phyloP scores from a whole-genome alignment of 92 coral and sea anemone genomes.

The Galaxea fascicularis region DNA sequence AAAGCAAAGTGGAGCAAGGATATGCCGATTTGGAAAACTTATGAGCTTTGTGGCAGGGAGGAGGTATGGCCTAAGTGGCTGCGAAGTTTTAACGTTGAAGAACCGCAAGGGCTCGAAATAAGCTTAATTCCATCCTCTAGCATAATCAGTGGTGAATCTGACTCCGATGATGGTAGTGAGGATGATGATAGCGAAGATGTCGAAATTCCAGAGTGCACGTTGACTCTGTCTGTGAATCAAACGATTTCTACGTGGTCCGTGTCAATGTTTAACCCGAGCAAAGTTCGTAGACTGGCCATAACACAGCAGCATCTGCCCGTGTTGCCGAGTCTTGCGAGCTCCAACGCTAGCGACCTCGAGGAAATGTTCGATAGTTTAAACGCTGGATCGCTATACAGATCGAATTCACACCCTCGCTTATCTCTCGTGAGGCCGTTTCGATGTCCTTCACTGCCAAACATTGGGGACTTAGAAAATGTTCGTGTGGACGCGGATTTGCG shows the following conservation, averaged over 20 bases:
- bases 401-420: slow-evolving; percentile 89
- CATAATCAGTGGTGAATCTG: slow-evolving; percentile 68
- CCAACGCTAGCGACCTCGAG: slow-evolving; percentile 69
- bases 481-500: slow-evolving; percentile 79
- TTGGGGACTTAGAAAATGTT: slow-evolving; percentile 81
- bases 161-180: slow-evolving; percentile 77
- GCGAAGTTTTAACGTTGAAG: slow-evolving; percentile 64
- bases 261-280: slow-evolving; percentile 95
- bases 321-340: slow-evolving; percentile 53
- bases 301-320: slow-evolving; percentile 37
- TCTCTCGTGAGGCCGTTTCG: slow-evolving; percentile 79
- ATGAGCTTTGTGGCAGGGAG: slow-evolving; percentile 82
- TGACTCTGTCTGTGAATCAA: slow-evolving; percentile 83
- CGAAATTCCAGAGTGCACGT: slow-evolving; percentile 69
- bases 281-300: slow-evolving; percentile 79
- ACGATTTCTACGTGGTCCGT: slow-evolving; percentile 90
- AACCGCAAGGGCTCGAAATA: slow-evolving; percentile 15
- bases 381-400: slow-evolving; percentile 69
- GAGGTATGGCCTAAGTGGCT: slow-evolving; percentile 82
- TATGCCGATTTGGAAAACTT: slow-evolving; percentile 65
- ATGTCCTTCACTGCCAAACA: slow-evolving; percentile 82
- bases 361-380: slow-evolving; percentile 67
- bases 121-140: slow-evolving; percentile 57
- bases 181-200: slow-evolving; percentile 74
- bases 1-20: slow-evolving; percentile 84